Percentiles rank a stretch among this genome's conserved stretches.
These are phyloP conservation scores for Teleogryllus oceanicus DNA, from an alignment of 2,888 invertebrate genomes.

Conservation along the genomic window DNA sequence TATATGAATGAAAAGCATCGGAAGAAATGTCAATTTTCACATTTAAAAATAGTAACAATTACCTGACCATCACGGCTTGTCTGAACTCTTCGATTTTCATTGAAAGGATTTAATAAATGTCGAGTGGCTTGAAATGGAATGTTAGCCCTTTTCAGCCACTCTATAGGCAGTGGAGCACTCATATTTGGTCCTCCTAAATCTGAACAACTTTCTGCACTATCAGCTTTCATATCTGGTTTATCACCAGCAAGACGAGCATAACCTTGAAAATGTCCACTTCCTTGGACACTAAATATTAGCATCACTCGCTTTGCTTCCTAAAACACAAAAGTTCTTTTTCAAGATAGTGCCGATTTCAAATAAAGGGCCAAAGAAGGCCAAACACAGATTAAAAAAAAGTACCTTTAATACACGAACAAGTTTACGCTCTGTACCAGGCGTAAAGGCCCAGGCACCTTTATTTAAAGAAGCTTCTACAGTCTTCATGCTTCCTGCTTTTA, in stretches of 20 bases:
- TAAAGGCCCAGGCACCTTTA: slow-evolving; percentile 57
- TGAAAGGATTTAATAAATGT: slow-evolving; percentile 56
- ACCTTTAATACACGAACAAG: slow-evolving; percentile 59
- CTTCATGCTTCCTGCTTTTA: slow-evolving; percentile 57
- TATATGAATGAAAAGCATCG: too few relatives aligned
- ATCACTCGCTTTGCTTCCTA: slow-evolving; percentile 48
- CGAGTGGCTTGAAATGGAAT: slow-evolving; percentile 51
- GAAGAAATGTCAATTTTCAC: background rate
- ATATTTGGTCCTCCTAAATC: slow-evolving; percentile 45
- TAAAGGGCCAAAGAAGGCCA: background rate
- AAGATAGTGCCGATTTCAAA: background rate
- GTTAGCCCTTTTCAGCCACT: slow-evolving; percentile 51
- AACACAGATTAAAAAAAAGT: slow-evolving; percentile 37
- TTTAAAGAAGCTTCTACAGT: slow-evolving; percentile 56
- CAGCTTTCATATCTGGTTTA: slow-evolving; percentile 31
- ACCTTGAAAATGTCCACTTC: slow-evolving; percentile 53
- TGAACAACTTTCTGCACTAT: slow-evolving; percentile 44
- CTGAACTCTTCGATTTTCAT: slow-evolving; percentile 56
- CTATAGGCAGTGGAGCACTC: slow-evolving; percentile 46
- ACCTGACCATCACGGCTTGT: slow-evolving; percentile 60
- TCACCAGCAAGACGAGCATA: slow-evolving; percentile 45
- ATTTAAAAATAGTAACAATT: slow-evolving; percentile 27
- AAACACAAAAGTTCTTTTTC: slow-evolving; percentile 38
- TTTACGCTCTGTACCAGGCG: slow-evolving; percentile 59
- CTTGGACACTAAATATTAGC: slow-evolving; percentile 55